Conservation (phyloP, 2,797 vertebrate species). For the Falco concolor region DNA sequence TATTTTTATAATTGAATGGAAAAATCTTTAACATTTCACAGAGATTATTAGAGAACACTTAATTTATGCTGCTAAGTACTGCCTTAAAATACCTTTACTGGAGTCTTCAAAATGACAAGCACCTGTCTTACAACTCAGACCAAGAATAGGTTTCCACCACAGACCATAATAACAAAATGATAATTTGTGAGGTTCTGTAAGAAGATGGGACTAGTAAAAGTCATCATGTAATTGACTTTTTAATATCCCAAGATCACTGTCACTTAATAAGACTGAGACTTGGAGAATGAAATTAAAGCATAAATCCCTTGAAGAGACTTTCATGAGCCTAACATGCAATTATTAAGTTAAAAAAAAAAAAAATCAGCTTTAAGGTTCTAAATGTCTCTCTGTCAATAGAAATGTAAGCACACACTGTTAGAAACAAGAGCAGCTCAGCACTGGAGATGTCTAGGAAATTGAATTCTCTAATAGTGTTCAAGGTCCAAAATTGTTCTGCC, state of each 20-base stretch:
- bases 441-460: background rate
- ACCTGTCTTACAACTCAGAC: constrained; percentile 50
- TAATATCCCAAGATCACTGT: background rate
- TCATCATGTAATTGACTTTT: constrained; percentile 46
- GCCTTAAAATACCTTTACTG: constrained; percentile 12
- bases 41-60: background rate
- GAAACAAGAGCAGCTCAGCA: background rate
- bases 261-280: background rate
- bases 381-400: background rate
- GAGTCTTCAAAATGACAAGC: constrained; percentile 58
- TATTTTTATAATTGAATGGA: background rate
- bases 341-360: background rate
- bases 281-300: background rate
- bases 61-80: constrained; percentile 17
- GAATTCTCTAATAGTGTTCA: background rate
- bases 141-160: constrained; percentile 24
- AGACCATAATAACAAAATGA: constrained; percentile 36
- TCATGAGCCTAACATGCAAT: background rate
- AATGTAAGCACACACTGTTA: background rate
- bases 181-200: constrained; percentile 44
- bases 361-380: background rate
- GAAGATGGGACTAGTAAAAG: constrained; percentile 35
- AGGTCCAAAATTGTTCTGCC: background rate
- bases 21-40: background rate
- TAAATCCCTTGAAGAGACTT: constrained; percentile 20